Evolutionary conservation across 2,113 vertebrate species (phyloP), one percentile per base, ranked within the genome.

Genomic region (Pithys albifrons): DNA sequence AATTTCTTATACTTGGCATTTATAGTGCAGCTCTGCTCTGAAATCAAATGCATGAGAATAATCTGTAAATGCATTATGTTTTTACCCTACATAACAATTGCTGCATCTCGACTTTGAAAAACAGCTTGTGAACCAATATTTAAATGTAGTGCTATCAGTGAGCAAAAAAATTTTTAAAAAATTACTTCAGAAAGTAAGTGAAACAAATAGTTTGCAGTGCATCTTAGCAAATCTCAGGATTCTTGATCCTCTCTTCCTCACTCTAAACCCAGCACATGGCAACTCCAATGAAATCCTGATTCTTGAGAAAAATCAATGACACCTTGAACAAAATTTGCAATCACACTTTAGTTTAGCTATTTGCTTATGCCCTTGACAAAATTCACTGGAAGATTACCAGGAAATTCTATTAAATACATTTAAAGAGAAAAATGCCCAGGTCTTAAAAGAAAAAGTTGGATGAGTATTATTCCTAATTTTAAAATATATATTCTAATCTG

Each of bases 311-410:
- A 84, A 78, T 18, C 41, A 10, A 22, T 19, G 19, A 15, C 5
- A 14, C 49, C 72, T n/a, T 69, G 45, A 64, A 76, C 19, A 86
- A 23, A 31, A 67, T 31, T 52, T 69, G 29, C 28, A 73, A 51
- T 73, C 35, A 89, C 4, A 7, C 9, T 31, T 80, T 6, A 18
- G 15, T 73, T 91, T 15, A 70, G 19, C 67, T 89, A 55, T 23
- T 72, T 88, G 6, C 10, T 70, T 91, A 91, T 37, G 23, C 6
- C 43, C 91, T 54, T 31, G 45, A 52, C 12, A 95, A 95, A 93
- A 92, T 24, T 31, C 74, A 70, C 16, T 20, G 14, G 10, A 66
- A 67, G 10, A 77, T 74, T 57, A 79, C 8, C 10, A 81, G 10
- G 6, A 88, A 79, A 33, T 48, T 78, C 27, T 57, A 39, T 13